Conservation (phyloP, 1,140 invertebrate genomes). For the Drosophila obscura region DNA sequence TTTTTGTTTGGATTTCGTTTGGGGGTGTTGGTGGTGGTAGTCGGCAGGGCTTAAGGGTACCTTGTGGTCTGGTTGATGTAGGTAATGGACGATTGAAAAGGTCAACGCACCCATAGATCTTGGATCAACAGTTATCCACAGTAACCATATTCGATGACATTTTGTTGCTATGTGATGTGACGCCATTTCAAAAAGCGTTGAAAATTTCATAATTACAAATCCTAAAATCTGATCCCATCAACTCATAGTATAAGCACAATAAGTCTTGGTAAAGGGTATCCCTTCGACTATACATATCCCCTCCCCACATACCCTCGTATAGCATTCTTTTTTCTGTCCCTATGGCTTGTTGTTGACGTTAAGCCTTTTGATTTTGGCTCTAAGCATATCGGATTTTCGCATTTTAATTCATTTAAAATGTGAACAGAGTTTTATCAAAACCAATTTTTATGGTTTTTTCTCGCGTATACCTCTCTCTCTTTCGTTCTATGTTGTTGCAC, state of each 20-base stretch:
- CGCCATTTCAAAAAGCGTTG: too few relatives aligned
- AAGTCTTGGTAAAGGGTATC: neutral
- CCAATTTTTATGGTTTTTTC: neutral
- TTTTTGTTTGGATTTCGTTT: conserved; percentile 32
- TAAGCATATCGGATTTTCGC: conserved; percentile 54
- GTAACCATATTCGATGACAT: neutral
- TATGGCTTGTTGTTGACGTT: conserved; percentile 28
- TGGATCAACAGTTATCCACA: neutral
- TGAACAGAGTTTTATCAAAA: conserved; percentile 30
- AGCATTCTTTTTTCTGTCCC: neutral
- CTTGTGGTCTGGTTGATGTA: too few relatives aligned
- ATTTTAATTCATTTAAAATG: conserved; percentile 65
- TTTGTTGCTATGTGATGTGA: too few relatives aligned
- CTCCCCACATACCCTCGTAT: too few relatives aligned
- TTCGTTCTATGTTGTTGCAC: too few relatives aligned
- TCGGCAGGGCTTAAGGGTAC: too few relatives aligned
- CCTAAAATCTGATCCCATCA: neutral
- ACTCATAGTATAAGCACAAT: neutral
- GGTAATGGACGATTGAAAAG: too few relatives aligned
- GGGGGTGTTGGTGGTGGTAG: too few relatives aligned
- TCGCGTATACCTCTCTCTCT: neutral
- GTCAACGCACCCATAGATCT: too few relatives aligned
- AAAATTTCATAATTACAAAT: too few relatives aligned
- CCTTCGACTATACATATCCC: too few relatives aligned
- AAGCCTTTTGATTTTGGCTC: conserved; percentile 62